Evolutionary conservation across 2,113 vertebrate species (phyloP), one percentile per base, ranked within the genome.

Genomic region (Clarias gariepinus): DNA sequence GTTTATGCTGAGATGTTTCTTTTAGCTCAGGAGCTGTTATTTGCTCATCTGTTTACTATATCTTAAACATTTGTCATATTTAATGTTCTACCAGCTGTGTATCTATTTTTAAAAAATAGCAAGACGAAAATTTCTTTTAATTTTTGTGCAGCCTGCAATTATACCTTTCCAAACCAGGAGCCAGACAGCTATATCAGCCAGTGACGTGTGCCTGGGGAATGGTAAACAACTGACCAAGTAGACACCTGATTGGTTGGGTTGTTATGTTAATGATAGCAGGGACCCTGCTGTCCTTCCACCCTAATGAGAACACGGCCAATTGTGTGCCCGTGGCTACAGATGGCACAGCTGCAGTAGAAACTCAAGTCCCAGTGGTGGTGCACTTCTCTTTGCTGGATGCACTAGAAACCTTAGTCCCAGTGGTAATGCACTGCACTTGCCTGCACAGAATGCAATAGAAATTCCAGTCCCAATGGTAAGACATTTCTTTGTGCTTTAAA

Each of bases 281-380:
- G 80, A 76, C 80, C 86, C 68, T 87, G 80, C 71, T 87, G 80
- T 41, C 71, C 58, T 73, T 64, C 58, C 28, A 21, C 61, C n/a
- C 68, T 64, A 82, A 76, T 82, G 41, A 76, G 58, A 87, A 82
- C 79, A 82, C 1, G 58, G 60, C 71, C 81, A 76, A 55, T 66
- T 68, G 81, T 60, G 80, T 83, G 73, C 81, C 41, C 15, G 7
- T 87, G 86, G 86, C 81, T 83, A 76, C 85, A 87, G 80, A 82
- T 82, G 86, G 86, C 71, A 82, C 81, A 83, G 47, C 47, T 63
- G 80, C 60, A 77, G 11, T 33, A 76, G 69, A 66, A 83, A 63
- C 83, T 60, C 55, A 47, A 52, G 60, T 83, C 81, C 71, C 81
- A 68, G 58, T 87, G 15, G 58, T 77, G 60, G 6, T 71, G 60